Percentiles rank a stretch among this genome's conserved stretches.
Evolutionary conservation across 2,888 invertebrate genomes (phyloP).

Genomic region (Polymixis lichenea): DNA sequence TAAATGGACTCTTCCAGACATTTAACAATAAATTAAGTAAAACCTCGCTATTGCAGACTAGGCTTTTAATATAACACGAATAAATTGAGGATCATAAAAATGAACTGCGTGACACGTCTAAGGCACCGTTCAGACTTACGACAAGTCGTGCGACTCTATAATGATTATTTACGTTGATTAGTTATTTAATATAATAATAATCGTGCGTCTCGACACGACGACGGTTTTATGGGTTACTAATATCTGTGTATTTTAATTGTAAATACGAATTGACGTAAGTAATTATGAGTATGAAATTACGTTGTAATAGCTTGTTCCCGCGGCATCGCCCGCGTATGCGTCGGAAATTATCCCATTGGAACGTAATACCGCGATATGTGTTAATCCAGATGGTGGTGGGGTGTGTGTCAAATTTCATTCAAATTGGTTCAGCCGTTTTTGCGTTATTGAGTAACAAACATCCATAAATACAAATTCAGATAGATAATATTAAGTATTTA

Average conservation of each 20-base stretch:
- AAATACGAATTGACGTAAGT: slow-evolving; percentile 21
- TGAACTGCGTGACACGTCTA: slow-evolving; percentile 54
- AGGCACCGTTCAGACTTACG: slow-evolving; percentile 38
- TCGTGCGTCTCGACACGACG: slow-evolving; percentile 55
- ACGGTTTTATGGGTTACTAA: slow-evolving; percentile 19
- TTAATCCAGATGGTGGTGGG: no score
- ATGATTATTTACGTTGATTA: slow-evolving; percentile 41
- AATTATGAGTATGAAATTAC: background rate
- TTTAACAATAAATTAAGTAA: slow-evolving; percentile 2
- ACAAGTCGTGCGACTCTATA: slow-evolving; percentile 56
- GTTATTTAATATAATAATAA: slow-evolving; percentile 28
- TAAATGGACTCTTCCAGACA: background rate
- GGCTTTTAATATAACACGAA: slow-evolving; percentile 46
- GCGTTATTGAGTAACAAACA: no score
- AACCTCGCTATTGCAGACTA: slow-evolving; percentile 28
- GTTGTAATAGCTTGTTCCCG: no score
- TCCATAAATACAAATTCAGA: no score
- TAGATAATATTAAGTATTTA: no score
- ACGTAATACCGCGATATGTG: no score
- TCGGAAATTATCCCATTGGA: no score
- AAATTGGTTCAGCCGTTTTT: no score
- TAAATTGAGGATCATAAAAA: slow-evolving; percentile 60
- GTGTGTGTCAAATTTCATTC: no score
- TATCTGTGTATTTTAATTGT: slow-evolving; percentile 36
- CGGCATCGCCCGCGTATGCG: no score